Evolutionary conservation across 2,113 vertebrate species (phyloP).

Genomic region (Axis porcinus): DNA sequence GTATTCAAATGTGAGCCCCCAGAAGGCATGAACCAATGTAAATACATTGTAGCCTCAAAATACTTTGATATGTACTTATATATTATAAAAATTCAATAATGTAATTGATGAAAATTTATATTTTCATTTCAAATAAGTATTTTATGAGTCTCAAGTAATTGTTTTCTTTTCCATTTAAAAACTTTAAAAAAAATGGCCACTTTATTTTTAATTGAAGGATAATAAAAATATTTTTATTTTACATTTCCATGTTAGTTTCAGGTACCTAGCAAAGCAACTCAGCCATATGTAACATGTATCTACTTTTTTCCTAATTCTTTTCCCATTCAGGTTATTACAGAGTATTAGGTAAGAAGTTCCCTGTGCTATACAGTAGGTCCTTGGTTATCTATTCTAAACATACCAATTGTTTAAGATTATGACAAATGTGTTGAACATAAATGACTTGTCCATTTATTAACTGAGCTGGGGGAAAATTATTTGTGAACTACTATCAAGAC

Average conservation of each 20-base stretch:
- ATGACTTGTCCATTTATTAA: neutral
- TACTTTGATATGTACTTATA: neutral
- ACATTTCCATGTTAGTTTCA: neutral
- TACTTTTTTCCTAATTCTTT: neutral
- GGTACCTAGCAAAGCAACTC: neutral
- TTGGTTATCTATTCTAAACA: neutral
- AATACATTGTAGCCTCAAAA: neutral
- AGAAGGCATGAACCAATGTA: neutral
- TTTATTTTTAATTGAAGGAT: neutral
- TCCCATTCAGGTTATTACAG: neutral
- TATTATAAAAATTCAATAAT: neutral
- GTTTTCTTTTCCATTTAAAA: neutral
- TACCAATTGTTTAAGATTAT: neutral
- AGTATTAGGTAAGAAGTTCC: neutral
- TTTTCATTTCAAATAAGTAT: neutral
- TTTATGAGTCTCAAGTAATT: neutral
- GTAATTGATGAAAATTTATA: neutral
- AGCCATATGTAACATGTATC: neutral
- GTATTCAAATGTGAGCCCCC: neutral
- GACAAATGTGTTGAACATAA: neutral
- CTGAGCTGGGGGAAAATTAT: neutral
- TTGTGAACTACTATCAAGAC: neutral
- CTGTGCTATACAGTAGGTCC: neutral
- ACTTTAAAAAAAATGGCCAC: neutral
- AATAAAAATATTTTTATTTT: neutral